These are phyloP conservation scores for Hyles euphorbiae DNA, from an alignment of 1,140 invertebrate genomes.

Conservation along the genomic window DNA sequence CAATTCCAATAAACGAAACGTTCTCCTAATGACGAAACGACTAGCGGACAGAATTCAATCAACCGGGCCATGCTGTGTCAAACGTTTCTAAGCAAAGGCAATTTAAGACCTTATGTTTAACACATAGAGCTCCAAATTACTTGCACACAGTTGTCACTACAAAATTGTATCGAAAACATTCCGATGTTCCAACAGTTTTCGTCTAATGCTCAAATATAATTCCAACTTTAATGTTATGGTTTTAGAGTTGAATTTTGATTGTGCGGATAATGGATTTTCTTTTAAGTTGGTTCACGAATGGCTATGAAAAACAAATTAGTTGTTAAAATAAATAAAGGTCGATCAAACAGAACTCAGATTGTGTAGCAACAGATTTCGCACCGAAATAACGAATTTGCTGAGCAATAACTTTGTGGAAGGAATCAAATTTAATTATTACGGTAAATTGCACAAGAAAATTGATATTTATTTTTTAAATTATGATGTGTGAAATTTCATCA, in stretches of 20 bases:
- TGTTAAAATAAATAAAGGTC: conserved; percentile 2
- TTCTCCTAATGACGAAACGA: conserved; percentile 5
- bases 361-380: neutral
- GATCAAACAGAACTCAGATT: neutral
- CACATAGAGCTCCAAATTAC: neutral
- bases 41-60: conserved; percentile 9
- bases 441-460: no score
- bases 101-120: neutral
- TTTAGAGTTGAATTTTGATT: conserved; percentile 1
- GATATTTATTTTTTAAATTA: no score
- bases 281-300: neutral
- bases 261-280: neutral
- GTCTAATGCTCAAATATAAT: neutral
- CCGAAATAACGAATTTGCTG: no score
- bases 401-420: no score
- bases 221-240: neutral
- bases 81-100: neutral
- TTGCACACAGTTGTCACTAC: neutral
- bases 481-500: no score
- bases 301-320: conserved; percentile 6
- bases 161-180: conserved; percentile 3
- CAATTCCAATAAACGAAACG: conserved; percentile 9
- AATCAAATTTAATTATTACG: no score
- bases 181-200: conserved; percentile 3
- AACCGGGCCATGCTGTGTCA: conserved; percentile 5